Conservation (phyloP, 2,797 vertebrate species). For the Paramormyrops hopkinsi region DNA sequence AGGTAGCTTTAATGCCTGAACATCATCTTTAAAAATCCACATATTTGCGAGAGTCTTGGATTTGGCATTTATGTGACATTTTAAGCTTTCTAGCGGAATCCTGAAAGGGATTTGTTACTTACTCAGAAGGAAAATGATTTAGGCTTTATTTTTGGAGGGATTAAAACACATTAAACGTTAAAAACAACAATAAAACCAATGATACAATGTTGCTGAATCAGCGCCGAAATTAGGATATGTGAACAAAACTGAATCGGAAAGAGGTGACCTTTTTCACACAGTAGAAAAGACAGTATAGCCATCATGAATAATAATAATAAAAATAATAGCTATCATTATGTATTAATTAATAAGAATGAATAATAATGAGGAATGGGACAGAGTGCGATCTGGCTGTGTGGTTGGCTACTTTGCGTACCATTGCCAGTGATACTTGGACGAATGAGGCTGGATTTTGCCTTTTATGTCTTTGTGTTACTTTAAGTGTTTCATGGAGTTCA, state of each 20-base stretch:
- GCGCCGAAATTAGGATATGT: neutral
- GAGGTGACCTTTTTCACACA: neutral
- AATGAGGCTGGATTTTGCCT: neutral
- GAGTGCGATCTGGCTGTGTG: neutral
- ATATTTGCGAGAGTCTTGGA: conserved; percentile 67
- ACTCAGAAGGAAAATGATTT: conserved; percentile 71
- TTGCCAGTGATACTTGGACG: neutral
- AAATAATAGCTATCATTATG: neutral
- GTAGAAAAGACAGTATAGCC: conserved; percentile 42
- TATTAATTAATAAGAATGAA: conserved; percentile 21
- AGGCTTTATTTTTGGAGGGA: conserved; percentile 64
- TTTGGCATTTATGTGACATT: conserved; percentile 78
- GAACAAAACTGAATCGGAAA: neutral
- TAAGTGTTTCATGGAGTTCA: conserved; percentile 52
- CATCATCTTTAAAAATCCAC: conserved; percentile 68
- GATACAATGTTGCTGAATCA: neutral
- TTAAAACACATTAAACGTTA: conserved; percentile 61
- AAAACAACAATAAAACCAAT: conserved; percentile 34
- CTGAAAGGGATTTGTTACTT: conserved; percentile 72
- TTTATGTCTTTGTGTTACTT: conserved; percentile 57
- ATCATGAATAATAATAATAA: conserved; percentile 28
- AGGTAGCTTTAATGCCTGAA: conserved; percentile 72
- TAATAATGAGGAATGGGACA: neutral
- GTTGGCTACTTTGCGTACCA: conserved; percentile 11
- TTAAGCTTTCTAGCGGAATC: conserved; percentile 81